These are phyloP conservation scores for Sycophaga agraensis DNA, from an alignment of 1,140 invertebrate species.

Conservation along the genomic window DNA sequence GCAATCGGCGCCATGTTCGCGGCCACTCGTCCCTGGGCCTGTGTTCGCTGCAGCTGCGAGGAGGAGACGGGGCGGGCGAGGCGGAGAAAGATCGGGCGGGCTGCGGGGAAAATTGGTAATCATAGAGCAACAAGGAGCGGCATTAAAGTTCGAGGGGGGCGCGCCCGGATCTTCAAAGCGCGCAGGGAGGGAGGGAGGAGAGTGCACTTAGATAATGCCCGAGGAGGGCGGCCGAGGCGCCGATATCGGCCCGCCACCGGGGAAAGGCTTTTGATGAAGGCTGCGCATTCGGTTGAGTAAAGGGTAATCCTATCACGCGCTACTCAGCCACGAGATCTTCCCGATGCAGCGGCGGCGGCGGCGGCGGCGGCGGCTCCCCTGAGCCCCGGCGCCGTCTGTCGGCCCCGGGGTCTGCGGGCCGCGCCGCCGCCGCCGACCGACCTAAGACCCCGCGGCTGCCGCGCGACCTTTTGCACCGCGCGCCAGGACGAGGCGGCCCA, in stretches of 20 bases:
- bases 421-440: too few relatives aligned
- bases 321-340: slow-evolving; percentile 53
- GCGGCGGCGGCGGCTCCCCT: not conserved
- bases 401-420: too few relatives aligned
- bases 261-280: slow-evolving; percentile 55
- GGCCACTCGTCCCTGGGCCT: not conserved
- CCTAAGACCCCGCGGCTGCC: too few relatives aligned
- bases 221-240: slow-evolving; percentile 36
- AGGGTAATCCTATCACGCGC: slow-evolving; percentile 60
- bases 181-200: not conserved
- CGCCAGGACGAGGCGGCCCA: too few relatives aligned
- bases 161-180: slow-evolving; percentile 54
- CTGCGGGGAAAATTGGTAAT: slow-evolving; percentile 57
- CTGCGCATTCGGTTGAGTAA: slow-evolving; percentile 58
- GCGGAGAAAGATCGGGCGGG: not conserved
- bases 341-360: too few relatives aligned
- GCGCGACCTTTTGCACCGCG: too few relatives aligned
- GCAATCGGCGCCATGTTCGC: not conserved
- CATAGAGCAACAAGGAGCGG: slow-evolving; percentile 53
- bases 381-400: slow-evolving; percentile 19
- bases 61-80: not conserved
- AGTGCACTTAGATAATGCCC: slow-evolving; percentile 59
- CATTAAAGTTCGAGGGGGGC: slow-evolving; percentile 53
- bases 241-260: slow-evolving; percentile 42
- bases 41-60: not conserved